Conservation (phyloP, 2,888 invertebrate species). For the Lycia hirtaria region DNA sequence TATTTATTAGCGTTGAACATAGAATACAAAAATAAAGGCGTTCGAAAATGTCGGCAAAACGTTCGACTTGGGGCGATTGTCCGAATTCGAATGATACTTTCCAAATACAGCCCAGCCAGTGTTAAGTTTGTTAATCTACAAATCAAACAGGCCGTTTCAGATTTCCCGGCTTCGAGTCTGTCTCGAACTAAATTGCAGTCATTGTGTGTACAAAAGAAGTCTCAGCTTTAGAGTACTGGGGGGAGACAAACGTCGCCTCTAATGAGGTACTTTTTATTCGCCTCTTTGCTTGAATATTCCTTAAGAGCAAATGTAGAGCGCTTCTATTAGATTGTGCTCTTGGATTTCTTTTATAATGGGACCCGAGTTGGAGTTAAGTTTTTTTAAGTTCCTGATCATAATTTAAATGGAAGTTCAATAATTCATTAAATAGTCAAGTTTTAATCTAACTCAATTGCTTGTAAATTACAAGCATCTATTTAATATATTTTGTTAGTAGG, state of each 20-base stretch:
- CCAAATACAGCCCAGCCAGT: too few relatives aligned
- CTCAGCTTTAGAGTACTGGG: constrained; percentile 30
- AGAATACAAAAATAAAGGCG: not conserved
- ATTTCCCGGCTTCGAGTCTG: constrained; percentile 6
- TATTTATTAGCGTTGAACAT: not conserved
- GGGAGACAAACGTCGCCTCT: constrained; percentile 38
- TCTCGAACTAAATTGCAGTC: constrained; percentile 44
- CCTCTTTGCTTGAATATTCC: constrained; percentile 27
- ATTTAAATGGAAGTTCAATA: not conserved
- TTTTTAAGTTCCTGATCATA: not conserved
- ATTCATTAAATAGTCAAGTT: too few relatives aligned
- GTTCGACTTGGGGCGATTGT: too few relatives aligned
- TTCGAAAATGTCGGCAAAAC: too few relatives aligned
- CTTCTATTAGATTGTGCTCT: constrained; percentile 28
- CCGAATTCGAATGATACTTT: too few relatives aligned
- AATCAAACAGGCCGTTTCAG: not conserved
- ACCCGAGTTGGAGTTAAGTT: not conserved
- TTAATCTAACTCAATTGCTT: too few relatives aligned
- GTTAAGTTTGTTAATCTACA: not conserved
- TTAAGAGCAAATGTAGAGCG: constrained; percentile 25
- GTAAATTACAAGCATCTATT: too few relatives aligned
- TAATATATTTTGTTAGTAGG: too few relatives aligned
- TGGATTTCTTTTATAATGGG: constrained; percentile 20
- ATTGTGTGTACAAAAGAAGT: constrained; percentile 45
- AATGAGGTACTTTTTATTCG: constrained; percentile 41